Evolutionary conservation across 2,113 vertebrate species (phyloP).

Genomic region (Collichthys lucidus): DNA sequence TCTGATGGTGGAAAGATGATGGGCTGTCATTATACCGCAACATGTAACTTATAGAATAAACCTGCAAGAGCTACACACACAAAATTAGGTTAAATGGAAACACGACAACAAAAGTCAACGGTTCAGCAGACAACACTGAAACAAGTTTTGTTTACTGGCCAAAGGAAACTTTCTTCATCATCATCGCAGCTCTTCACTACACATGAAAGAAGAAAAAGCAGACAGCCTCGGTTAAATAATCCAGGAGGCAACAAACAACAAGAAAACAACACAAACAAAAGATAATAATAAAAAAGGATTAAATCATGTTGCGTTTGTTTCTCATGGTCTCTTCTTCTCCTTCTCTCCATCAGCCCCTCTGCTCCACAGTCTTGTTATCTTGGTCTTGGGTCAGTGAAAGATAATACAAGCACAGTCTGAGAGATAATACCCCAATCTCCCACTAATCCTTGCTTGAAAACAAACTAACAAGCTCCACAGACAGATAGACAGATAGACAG

Average conservation of each 20-base stretch:
- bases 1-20: too few relatives aligned
- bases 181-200: not conserved
- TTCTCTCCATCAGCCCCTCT: not conserved
- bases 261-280: not conserved
- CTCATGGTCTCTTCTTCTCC: not conserved
- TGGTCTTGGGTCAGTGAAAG: conserved; percentile 22
- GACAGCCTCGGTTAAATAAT: not conserved
- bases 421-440: not conserved
- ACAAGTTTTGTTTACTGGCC: too few relatives aligned
- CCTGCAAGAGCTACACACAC: too few relatives aligned
- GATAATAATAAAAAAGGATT: not conserved
- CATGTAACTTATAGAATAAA: too few relatives aligned
- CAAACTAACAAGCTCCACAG: conserved; percentile 36
- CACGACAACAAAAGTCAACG: too few relatives aligned
- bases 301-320: not conserved
- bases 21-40: too few relatives aligned
- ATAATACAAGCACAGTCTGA: not conserved
- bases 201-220: not conserved
- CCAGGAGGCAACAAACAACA: not conserved
- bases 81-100: too few relatives aligned
- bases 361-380: conserved; percentile 23
- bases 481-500: too few relatives aligned
- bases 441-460: conserved; percentile 4
- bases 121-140: too few relatives aligned
- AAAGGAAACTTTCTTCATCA: too few relatives aligned